phyloP scores from a whole-genome alignment of 2,888 invertebrate species.

The Andrena haemorrhoa region DNA sequence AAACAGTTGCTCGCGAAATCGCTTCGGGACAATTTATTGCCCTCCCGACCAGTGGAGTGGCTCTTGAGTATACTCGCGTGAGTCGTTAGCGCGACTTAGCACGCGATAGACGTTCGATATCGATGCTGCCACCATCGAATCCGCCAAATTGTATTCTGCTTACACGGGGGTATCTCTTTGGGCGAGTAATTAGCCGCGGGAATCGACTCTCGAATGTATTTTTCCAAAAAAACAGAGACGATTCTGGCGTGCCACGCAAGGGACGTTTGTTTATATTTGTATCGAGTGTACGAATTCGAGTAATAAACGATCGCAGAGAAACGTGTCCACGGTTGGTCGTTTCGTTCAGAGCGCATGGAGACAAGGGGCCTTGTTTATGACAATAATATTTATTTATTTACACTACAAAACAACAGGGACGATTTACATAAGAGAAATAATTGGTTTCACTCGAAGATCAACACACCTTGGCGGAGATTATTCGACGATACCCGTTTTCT shows the following conservation, averaged over 20 bases:
- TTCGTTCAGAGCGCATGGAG: neutral
- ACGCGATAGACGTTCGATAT: slow-evolving; percentile 2
- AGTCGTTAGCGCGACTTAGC: neutral
- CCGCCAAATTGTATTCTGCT: slow-evolving; percentile 11
- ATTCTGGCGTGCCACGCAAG: neutral
- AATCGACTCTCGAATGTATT: slow-evolving; percentile 36
- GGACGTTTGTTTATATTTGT: slow-evolving; percentile 11
- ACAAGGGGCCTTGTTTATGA: slow-evolving; percentile 68
- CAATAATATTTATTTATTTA: slow-evolving; percentile 84
- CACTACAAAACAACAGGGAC: slow-evolving; percentile 83
- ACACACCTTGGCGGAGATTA: slow-evolving; percentile 14
- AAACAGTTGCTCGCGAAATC: neutral
- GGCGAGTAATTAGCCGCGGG: neutral
- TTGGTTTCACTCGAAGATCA: slow-evolving; percentile 49
- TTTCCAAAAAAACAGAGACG: slow-evolving; percentile 33
- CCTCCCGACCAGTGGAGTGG: neutral
- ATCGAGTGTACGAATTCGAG: neutral
- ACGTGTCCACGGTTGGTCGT: neutral
- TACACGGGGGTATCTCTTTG: slow-evolving; percentile 1
- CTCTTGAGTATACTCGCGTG: neutral
- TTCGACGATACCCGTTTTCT: slow-evolving; percentile 33
- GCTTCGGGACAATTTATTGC: neutral
- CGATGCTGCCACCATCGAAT: neutral
- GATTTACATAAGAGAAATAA: slow-evolving; percentile 74
- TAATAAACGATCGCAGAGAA: slow-evolving; percentile 26